Conservation (phyloP, 2,113 vertebrate genomes). For the Myiopsitta monachus region DNA sequence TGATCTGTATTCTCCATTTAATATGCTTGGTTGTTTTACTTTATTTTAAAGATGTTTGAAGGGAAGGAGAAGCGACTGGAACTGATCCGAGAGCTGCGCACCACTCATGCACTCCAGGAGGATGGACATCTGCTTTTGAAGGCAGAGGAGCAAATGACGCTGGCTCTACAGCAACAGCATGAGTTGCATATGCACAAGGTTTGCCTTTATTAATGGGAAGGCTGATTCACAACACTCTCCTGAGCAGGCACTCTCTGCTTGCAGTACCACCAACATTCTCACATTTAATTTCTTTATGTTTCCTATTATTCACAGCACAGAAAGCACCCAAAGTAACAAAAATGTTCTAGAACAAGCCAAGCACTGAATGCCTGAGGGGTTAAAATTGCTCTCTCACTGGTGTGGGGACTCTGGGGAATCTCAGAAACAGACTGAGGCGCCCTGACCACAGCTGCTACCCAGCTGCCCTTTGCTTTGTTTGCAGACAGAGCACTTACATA, state of each 20-base stretch:
- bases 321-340: background rate
- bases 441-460: background rate
- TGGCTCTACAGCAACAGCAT: constrained; percentile 76
- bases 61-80: constrained; percentile 83
- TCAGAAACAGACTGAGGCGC: background rate
- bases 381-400: background rate
- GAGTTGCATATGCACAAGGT: constrained; percentile 78
- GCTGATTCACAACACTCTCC: background rate
- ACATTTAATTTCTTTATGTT: background rate
- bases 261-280: background rate
- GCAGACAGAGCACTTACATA: constrained; percentile 1
- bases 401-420: background rate
- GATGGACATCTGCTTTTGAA: constrained; percentile 78
- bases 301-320: background rate
- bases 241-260: background rate
- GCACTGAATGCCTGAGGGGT: background rate
- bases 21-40: background rate
- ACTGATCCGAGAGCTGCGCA: constrained; percentile 86
- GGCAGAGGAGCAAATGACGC: constrained; percentile 72
- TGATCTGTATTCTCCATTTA: background rate
- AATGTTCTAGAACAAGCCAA: background rate
- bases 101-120: constrained; percentile 79
- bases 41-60: constrained; percentile 84
- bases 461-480: constrained; percentile 9
- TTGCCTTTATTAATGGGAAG: background rate